A percentile compares a stretch with the other conserved stretches of the same genome.
Conservation (phyloP, 2,797 vertebrate genomes). For the Hapalemur alaotrensis region DNA sequence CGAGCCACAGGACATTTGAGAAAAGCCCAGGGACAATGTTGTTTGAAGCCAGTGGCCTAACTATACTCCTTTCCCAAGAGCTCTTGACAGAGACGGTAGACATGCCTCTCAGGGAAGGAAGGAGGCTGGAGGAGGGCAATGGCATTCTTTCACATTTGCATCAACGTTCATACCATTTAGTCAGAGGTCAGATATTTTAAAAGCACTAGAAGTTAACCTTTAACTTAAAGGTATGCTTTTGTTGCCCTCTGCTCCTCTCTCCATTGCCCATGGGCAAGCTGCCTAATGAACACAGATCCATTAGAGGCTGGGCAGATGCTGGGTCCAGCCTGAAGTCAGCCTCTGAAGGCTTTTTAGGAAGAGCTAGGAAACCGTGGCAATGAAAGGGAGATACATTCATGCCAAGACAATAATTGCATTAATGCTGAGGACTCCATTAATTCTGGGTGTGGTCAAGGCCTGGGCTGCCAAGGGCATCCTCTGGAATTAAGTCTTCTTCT, state of each 20-base stretch:
- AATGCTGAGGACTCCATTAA: constrained; percentile 35
- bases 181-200: constrained; percentile 46
- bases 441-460: constrained; percentile 41
- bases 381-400: constrained; percentile 9
- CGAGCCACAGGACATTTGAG: neutral
- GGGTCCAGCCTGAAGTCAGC: constrained; percentile 36
- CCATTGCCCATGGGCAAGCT: constrained; percentile 12
- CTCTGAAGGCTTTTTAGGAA: constrained; percentile 46
- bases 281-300: constrained; percentile 53
- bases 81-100: neutral
- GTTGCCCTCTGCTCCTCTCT: neutral
- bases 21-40: neutral
- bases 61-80: neutral
- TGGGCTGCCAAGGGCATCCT: neutral
- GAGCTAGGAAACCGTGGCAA: constrained; percentile 22
- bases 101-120: neutral
- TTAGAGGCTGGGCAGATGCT: constrained; percentile 31
- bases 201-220: constrained; percentile 64
- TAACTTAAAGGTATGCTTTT: constrained; percentile 33
- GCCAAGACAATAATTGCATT: constrained; percentile 60
- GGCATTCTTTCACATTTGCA: neutral
- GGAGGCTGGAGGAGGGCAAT: neutral
- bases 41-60: neutral
- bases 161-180: neutral
- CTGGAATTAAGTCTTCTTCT: constrained; percentile 32